Evolutionary conservation across 2,888 invertebrate species (phyloP).

Genomic region (Leptopilina syphax): DNA sequence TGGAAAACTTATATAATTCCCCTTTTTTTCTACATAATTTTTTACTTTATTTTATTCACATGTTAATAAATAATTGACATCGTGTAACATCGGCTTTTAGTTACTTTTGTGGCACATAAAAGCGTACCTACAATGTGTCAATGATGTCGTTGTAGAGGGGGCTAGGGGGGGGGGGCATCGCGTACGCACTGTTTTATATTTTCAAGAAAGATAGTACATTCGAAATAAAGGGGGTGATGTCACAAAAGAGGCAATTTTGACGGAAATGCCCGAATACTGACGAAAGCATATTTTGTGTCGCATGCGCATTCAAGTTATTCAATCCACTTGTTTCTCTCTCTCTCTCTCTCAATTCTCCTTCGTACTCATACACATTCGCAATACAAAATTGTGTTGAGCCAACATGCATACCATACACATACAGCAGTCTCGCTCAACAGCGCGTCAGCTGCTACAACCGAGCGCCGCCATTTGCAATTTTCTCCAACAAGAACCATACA

Average conservation of each 20-base stretch:
- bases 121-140: slow-evolving; percentile 46
- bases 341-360: slow-evolving; percentile 45
- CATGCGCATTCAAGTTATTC: slow-evolving; percentile 76
- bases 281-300: slow-evolving; percentile 59
- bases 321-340: slow-evolving; percentile 52
- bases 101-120: slow-evolving; percentile 16
- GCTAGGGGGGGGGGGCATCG: slow-evolving; percentile 45
- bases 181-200: slow-evolving; percentile 60
- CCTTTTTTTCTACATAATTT: too few species aligned
- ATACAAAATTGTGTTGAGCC: not conserved
- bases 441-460: slow-evolving; percentile 67
- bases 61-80: not conserved
- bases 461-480: slow-evolving; percentile 74
- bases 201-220: slow-evolving; percentile 63
- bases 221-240: slow-evolving; percentile 70
- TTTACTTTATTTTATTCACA: too few species aligned
- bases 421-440: not conserved
- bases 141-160: slow-evolving; percentile 16
- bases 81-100: slow-evolving; percentile 13
- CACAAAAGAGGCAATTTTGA: slow-evolving; percentile 69
- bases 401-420: slow-evolving; percentile 11
- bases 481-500: slow-evolving; percentile 52
- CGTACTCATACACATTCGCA: slow-evolving; percentile 43
- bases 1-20: too few species aligned
- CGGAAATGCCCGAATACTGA: slow-evolving; percentile 68